Evolutionary conservation across 2,113 vertebrate species (phyloP).

Genomic region (Serilophus lunatus): DNA sequence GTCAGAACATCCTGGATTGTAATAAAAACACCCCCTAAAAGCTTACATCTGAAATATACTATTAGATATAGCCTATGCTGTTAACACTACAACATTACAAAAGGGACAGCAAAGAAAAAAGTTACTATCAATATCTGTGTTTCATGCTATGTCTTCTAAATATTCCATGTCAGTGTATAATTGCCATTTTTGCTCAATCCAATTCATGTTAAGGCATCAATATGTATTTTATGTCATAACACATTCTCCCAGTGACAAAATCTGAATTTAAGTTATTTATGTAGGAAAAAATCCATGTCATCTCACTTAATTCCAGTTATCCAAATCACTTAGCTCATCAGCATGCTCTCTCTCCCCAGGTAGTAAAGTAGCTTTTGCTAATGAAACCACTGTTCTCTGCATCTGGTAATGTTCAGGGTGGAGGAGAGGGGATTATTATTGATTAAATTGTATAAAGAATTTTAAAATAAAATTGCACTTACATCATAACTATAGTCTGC

Average conservation of each 20-base stretch:
- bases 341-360: background rate
- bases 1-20: background rate
- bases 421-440: background rate
- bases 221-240: background rate
- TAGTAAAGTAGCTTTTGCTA: background rate
- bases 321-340: background rate
- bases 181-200: background rate
- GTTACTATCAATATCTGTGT: background rate
- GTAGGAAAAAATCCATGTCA: background rate
- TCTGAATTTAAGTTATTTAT: background rate
- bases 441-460: constrained; percentile 58
- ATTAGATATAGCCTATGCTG: background rate
- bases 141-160: background rate
- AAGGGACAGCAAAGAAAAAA: background rate
- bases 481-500: constrained; percentile 98
- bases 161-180: background rate
- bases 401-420: background rate
- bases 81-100: background rate
- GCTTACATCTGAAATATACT: background rate
- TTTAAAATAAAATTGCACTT: constrained; percentile 80
- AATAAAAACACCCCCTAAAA: background rate
- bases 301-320: background rate
- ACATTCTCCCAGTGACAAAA: background rate
- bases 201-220: background rate
- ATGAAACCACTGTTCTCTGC: background rate